A percentile compares a stretch with the other conserved stretches of the same genome.
These are phyloP conservation scores for Siniperca knerii DNA, from an alignment of 2,113 vertebrate species.

Conservation along the genomic window DNA sequence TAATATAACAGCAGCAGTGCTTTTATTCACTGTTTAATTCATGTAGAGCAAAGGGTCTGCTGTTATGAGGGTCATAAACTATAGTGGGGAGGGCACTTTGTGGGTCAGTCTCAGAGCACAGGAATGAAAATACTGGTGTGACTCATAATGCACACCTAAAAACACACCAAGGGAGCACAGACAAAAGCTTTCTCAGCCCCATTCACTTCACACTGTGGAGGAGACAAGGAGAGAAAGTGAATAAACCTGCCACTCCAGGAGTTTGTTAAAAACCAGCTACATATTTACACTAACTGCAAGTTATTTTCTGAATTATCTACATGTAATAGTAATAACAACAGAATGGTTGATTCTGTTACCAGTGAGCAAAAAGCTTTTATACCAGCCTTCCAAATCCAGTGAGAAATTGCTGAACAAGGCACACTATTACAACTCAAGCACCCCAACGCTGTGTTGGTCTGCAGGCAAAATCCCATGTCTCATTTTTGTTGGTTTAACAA, in stretches of 20 bases:
- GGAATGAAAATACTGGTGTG: conserved; percentile 75
- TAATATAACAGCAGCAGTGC: not conserved
- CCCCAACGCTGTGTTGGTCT: not conserved
- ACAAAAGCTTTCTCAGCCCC: conserved; percentile 42
- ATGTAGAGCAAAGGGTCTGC: conserved; percentile 6
- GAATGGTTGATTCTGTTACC: not conserved
- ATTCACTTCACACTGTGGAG: conserved; percentile 27
- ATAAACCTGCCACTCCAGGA: not conserved
- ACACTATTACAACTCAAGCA: not conserved
- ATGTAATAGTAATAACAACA: not conserved
- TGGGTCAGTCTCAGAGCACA: conserved; percentile 50
- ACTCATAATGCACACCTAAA: conserved; percentile 62
- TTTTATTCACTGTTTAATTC: not conserved
- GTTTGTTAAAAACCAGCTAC: not conserved
- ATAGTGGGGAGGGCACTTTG: not conserved
- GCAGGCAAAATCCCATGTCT: not conserved
- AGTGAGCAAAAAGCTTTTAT: not conserved
- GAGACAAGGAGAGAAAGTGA: conserved; percentile 33
- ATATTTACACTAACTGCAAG: not conserved
- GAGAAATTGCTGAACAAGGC: not conserved
- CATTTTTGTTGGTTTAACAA: conserved; percentile 3
- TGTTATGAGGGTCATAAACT: conserved; percentile 29
- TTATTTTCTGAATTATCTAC: not conserved
- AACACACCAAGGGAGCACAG: conserved; percentile 42
- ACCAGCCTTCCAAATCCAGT: not conserved